These are phyloP conservation scores for Pavo muticus DNA, from an alignment of 2,113 vertebrate species.

Conservation along the genomic window DNA sequence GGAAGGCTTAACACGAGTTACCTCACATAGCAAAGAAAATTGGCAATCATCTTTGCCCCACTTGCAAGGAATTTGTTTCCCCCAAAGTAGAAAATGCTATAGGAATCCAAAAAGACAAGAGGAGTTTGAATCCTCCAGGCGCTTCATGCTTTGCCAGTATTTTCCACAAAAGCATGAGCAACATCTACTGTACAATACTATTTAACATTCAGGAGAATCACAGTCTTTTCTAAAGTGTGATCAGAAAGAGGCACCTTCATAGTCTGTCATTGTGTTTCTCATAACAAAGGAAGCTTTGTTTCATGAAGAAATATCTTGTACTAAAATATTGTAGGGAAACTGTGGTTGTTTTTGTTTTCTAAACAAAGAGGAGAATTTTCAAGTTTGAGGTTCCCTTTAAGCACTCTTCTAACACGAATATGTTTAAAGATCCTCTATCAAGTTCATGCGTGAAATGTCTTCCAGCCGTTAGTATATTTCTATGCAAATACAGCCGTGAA, in stretches of 20 bases:
- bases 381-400: constrained; percentile 8
- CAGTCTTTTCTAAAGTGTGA: constrained; percentile 15
- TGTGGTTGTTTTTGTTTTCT: background rate
- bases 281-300: constrained; percentile 51
- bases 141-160: background rate
- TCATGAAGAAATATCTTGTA: constrained; percentile 40
- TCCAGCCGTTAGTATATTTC: constrained; percentile 48
- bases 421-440: constrained; percentile 48
- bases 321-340: constrained; percentile 19
- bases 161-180: constrained; percentile 26
- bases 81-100: background rate
- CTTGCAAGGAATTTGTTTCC: background rate
- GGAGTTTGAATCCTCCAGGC: background rate
- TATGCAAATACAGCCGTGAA: constrained; percentile 69
- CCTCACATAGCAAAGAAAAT: background rate
- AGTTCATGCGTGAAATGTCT: constrained; percentile 59
- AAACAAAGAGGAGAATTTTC: constrained; percentile 24
- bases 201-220: constrained; percentile 42
- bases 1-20: background rate
- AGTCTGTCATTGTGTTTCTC: constrained; percentile 11
- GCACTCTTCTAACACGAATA: constrained; percentile 48
- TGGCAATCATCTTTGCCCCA: background rate
- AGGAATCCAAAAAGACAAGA: background rate
- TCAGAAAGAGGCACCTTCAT: constrained; percentile 26
- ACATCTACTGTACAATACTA: constrained; percentile 16